These are phyloP conservation scores for Heterochromis multidens DNA, from an alignment of 2,113 vertebrate species.

Conservation along the genomic window DNA sequence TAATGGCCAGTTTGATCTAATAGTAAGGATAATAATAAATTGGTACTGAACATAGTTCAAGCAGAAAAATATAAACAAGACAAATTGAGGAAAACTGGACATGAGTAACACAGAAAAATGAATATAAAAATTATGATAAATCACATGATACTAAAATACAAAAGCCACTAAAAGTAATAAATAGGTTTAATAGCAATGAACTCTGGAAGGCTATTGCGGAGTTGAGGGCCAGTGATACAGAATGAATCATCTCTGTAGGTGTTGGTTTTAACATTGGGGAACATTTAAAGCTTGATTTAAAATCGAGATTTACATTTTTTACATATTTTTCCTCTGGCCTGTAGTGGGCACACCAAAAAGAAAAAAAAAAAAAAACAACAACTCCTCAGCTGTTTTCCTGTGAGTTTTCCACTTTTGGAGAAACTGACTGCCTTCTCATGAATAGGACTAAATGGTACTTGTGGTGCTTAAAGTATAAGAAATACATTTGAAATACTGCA, in stretches of 20 bases:
- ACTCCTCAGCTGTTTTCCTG: not conserved
- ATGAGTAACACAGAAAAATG: too few species aligned
- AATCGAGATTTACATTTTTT: not conserved
- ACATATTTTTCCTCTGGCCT: not conserved
- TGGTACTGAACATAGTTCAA: too few species aligned
- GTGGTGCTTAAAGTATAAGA: too few species aligned
- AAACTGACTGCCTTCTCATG: not conserved
- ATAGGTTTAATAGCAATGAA: not conserved
- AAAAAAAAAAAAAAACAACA: not conserved
- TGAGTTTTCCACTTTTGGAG: accelerated
- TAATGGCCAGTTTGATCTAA: not conserved
- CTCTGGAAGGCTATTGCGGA: not conserved
- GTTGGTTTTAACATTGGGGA: not conserved
- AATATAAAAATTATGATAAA: not conserved
- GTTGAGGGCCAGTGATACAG: not conserved
- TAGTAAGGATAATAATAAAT: not conserved
- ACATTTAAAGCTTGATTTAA: not conserved
- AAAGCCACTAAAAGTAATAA: not conserved
- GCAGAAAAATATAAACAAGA: too few species aligned
- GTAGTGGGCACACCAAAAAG: not conserved
- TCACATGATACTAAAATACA: not conserved
- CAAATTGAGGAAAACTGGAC: too few species aligned
- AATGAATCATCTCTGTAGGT: not conserved
- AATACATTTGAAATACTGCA: too few species aligned
- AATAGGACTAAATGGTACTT: accelerated